These are phyloP conservation scores for Meleagris gallopavo DNA, from an alignment of 2,113 vertebrate species.

Conservation along the genomic window DNA sequence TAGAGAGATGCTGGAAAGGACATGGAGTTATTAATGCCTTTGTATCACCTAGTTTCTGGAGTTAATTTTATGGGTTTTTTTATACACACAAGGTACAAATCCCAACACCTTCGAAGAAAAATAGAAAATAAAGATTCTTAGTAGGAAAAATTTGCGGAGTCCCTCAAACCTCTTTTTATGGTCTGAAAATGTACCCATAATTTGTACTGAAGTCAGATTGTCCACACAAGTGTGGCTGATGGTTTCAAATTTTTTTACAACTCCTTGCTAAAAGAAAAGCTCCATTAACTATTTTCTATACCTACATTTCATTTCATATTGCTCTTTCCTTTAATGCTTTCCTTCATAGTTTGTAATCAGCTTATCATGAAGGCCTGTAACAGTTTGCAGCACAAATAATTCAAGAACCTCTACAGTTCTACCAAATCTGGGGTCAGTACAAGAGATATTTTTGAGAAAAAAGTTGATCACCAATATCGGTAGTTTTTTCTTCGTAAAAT, in stretches of 20 bases:
- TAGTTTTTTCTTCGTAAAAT: not conserved
- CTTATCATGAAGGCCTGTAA: not conserved
- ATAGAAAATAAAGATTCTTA: not conserved
- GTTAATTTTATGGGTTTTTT: not conserved
- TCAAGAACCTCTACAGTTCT: not conserved
- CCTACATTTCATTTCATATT: not conserved
- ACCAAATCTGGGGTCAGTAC: rapidly evolving
- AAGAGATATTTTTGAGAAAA: not conserved
- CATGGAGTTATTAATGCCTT: not conserved
- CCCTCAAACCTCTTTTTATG: not conserved
- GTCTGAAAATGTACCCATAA: not conserved
- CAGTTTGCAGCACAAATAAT: not conserved
- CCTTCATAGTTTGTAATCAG: not conserved
- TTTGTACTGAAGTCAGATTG: not conserved
- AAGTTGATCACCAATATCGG: not conserved
- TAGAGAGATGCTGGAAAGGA: not conserved
- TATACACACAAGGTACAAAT: rapidly evolving
- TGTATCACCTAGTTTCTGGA: not conserved
- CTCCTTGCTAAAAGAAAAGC: not conserved
- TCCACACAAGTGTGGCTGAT: not conserved
- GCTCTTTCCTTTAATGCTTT: not conserved
- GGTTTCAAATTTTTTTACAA: not conserved
- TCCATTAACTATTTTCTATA: not conserved
- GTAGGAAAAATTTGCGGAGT: not conserved
- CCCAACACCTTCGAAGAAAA: not conserved